These are phyloP conservation scores for Akabosia matsudoensis DNA, from an alignment of 1,140 invertebrate species.

Conservation along the genomic window DNA sequence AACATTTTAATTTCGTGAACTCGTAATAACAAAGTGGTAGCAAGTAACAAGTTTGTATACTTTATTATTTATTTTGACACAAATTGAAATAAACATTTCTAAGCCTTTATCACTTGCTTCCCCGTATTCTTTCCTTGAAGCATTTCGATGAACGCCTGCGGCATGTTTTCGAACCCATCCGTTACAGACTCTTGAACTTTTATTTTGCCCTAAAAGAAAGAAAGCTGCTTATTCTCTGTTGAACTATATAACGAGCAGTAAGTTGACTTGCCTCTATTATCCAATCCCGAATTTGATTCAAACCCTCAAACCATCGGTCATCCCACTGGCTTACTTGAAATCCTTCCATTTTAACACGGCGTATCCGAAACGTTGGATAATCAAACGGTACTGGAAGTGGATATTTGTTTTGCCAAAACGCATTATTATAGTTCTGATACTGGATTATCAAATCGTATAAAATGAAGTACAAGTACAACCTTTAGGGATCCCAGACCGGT, in stretches of 20 bases:
- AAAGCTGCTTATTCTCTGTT: background rate
- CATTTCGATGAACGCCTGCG: conserved; percentile 53
- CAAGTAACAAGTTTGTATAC: background rate
- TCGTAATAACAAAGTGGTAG: background rate
- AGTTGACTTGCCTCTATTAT: conserved; percentile 55
- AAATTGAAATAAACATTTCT: conserved; percentile 27
- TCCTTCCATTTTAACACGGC: conserved; percentile 61
- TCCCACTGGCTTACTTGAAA: conserved; percentile 57
- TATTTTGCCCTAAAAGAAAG: conserved; percentile 51
- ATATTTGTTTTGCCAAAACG: no score
- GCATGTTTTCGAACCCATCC: conserved; percentile 55
- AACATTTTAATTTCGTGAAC: background rate
- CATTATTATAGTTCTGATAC: no score
- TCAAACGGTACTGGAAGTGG: conserved; percentile 52
- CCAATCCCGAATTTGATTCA: conserved; percentile 60
- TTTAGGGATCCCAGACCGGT: conserved; percentile 44
- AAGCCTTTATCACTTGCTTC: conserved; percentile 52
- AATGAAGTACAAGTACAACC: no score
- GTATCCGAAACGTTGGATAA: conserved; percentile 54
- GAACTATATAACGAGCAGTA: background rate
- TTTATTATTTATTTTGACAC: background rate
- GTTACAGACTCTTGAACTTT: conserved; percentile 53
- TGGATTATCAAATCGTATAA: no score
- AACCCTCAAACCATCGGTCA: conserved; percentile 56
- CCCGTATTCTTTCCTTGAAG: conserved; percentile 54